Percentiles rank a stretch among this genome's conserved stretches.
Evolutionary conservation across 2,113 vertebrate genomes (phyloP).

Genomic region (Alexandromys fortis): DNA sequence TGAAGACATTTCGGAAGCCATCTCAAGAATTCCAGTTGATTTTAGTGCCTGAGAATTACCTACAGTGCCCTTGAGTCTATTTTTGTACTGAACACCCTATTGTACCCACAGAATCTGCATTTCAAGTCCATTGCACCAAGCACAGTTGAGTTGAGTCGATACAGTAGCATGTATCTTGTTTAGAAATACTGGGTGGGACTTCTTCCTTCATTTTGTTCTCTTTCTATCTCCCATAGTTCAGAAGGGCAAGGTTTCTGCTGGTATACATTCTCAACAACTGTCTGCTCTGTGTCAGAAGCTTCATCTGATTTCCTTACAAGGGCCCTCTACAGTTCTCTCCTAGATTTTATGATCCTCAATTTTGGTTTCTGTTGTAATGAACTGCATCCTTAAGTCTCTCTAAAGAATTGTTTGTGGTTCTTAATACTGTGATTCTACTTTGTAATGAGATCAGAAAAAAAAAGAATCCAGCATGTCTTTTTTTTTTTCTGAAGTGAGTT

Average conservation of each 20-base stretch:
- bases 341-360: neutral
- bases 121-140: neutral
- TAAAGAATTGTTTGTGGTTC: neutral
- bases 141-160: neutral
- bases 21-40: neutral
- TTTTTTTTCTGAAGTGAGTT: neutral
- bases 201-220: neutral
- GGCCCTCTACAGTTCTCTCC: neutral
- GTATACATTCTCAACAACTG: neutral
- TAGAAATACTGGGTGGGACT: neutral
- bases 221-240: no score
- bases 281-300: neutral
- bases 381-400: neutral
- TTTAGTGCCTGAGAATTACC: neutral
- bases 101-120: neutral
- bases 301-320: neutral
- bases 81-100: neutral
- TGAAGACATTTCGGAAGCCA: neutral
- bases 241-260: neutral
- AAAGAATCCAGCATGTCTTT: no score
- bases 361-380: slow-evolving; percentile 4
- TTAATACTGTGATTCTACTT: neutral
- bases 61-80: neutral
- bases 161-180: no score
- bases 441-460: neutral